phyloP scores from a whole-genome alignment of 1,140 invertebrate species.

The Aphelenchoides fujianensis region DNA sequence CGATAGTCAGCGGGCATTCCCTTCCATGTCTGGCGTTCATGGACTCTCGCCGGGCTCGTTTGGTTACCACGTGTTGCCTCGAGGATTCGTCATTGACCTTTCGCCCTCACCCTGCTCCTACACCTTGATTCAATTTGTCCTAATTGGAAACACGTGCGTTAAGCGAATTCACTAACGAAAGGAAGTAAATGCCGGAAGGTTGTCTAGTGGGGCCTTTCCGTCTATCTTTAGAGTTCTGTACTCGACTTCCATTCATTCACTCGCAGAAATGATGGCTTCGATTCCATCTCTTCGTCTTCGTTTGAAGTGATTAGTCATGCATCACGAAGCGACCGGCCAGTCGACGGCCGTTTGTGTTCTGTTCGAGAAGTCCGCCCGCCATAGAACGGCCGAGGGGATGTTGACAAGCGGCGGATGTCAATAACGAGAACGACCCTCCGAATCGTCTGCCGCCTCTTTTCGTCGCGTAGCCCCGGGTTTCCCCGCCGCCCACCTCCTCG shows the following conservation, averaged over 20 bases:
- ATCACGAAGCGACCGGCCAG: neutral
- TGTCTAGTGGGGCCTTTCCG: neutral
- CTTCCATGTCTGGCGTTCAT: no score
- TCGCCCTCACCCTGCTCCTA: neutral
- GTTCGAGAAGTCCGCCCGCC: no score
- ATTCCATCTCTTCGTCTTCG: neutral
- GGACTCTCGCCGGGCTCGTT: no score
- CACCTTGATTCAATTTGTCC: no score
- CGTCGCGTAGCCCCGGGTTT: no score
- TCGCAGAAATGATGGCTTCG: neutral
- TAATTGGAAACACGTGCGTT: no score
- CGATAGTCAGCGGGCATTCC: neutral
- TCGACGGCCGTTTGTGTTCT: neutral
- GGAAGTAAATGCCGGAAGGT: neutral
- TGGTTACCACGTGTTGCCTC: neutral
- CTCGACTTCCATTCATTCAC: neutral
- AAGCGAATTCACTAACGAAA: no score
- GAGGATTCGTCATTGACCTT: neutral
- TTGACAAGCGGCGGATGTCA: neutral
- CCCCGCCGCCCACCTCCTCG: no score
- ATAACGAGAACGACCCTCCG: neutral
- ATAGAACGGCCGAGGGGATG: neutral
- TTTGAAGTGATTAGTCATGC: neutral
- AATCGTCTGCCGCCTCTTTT: neutral
- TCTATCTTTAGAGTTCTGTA: neutral